These are phyloP conservation scores for Chouioia cunea DNA, from an alignment of 2,888 invertebrate genomes.

Conservation along the genomic window DNA sequence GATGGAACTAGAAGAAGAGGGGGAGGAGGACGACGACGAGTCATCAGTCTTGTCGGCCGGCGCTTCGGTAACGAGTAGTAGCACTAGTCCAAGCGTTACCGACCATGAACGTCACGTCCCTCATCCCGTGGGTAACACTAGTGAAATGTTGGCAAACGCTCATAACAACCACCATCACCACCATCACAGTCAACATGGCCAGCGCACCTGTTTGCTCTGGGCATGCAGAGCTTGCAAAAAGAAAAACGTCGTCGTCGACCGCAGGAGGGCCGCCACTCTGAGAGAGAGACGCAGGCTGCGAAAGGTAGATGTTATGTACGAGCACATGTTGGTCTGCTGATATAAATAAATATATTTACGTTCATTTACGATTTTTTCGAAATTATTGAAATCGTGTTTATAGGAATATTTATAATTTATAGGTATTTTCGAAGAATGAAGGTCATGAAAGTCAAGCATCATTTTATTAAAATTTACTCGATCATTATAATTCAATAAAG, in stretches of 20 bases:
- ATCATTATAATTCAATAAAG: no score
- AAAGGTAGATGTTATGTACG: constrained; percentile 75
- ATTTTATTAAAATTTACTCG: no score
- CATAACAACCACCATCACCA: constrained; percentile 67
- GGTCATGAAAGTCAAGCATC: no score
- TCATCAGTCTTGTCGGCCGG: constrained; percentile 64
- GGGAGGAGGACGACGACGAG: constrained; percentile 56
- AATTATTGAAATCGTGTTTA: no score
- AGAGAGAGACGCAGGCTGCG: constrained; percentile 91
- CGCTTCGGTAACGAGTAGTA: constrained; percentile 55
- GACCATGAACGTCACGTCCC: constrained; percentile 59
- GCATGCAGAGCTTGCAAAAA: constrained; percentile 98
- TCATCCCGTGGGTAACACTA: constrained; percentile 58
- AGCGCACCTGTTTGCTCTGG: constrained; percentile 91
- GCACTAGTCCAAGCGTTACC: constrained; percentile 16
- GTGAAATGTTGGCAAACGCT: constrained; percentile 57
- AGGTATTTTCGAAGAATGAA: no score
- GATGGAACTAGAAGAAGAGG: constrained; percentile 12
- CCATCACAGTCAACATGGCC: constrained; percentile 63
- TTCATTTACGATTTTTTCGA: no score
- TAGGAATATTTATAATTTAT: no score
- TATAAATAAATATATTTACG: no score
- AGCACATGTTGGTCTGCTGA: no score
- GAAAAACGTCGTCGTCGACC: constrained; percentile 94
- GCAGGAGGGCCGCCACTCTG: constrained; percentile 97